These are phyloP conservation scores for Drosophila bipectinata DNA, from an alignment of 1,140 invertebrate genomes.

Conservation along the genomic window DNA sequence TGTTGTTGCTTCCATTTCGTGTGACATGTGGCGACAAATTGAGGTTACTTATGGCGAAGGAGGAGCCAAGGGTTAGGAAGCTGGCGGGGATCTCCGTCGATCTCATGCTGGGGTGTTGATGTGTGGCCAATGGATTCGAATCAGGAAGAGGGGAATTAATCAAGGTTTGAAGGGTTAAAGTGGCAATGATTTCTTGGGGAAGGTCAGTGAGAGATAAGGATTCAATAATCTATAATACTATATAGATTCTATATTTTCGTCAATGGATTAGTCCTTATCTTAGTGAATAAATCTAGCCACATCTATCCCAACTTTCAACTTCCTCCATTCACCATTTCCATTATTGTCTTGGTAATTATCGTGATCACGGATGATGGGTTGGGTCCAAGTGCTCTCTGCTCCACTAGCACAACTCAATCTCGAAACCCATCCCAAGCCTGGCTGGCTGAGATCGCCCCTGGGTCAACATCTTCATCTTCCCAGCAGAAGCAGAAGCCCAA, in stretches of 20 bases:
- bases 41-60: conserved; percentile 55
- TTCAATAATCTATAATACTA: background rate
- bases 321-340: conserved; percentile 9
- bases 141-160: conserved; percentile 17
- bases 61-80: conserved; percentile 9
- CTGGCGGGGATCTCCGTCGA: conserved; percentile 5
- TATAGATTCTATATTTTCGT: background rate
- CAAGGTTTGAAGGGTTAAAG: conserved; percentile 9
- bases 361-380: conserved; percentile 41
- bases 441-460: conserved; percentile 45
- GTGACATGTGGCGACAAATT: conserved; percentile 79
- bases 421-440: conserved; percentile 31
- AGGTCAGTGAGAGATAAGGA: conserved; percentile 5
- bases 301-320: too few relatives aligned
- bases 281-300: background rate
- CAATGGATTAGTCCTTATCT: background rate
- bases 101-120: conserved; percentile 39
- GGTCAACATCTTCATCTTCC: conserved; percentile 47
- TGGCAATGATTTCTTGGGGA: conserved; percentile 5
- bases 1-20: conserved; percentile 40
- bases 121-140: conserved; percentile 20
- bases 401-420: conserved; percentile 66
- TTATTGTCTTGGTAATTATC: conserved; percentile 45
- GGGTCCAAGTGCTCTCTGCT: conserved; percentile 39
- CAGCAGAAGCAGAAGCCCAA: conserved; percentile 15